Base-by-base conservation (phyloP, 2,113 vertebrate species). In the Gymnarchus niloticus region DNA sequence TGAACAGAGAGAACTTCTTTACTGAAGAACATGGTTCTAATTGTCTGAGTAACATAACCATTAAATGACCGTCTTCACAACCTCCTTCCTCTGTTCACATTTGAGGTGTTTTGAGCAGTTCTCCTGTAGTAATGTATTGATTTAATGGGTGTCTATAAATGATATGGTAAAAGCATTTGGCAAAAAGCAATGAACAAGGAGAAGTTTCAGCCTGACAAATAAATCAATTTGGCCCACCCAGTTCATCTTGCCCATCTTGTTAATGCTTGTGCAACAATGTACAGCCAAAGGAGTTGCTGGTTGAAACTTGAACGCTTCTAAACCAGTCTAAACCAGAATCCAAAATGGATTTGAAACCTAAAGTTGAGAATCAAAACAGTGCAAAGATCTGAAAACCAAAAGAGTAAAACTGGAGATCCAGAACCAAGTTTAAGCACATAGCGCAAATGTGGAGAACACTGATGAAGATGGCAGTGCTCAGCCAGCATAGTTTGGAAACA, bases 201-300 rank as follows among this genome's bases (percentile, higher is more conserved):
- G 83, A 81, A 87, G 88, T 87, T 86, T 90, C 86, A 76, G 25
- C 33, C 23, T 90, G 90, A 90, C 88, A 88, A 90, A 91, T 88
- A 56, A 89, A 88, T 89, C 87, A 7, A 89, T 90, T 87, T 90
- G 87, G 84, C 85, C 56, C 84, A 23, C 81, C 65, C 49, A 7
- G 81, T 90, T 85, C 44, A 83, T 86, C 83, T 85, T 59, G 85
- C 87, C 84, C 81, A 88, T 89, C 85, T 86, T 5, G 89, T 87
- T 91, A 93, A 90, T 89, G 87, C 87, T 84, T 37, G 65, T 77
- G 56, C 88, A 83, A 86, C 48, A 87, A 86, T 88, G 86, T 84
- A 83, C 57, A 84, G 84, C 87, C 85, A 85, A 83, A 69, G 81
- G 21, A 21, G 82, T 37, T 51, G 81, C 57, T 85, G 59, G 56